These are phyloP conservation scores for Chamaetylas fuelleborni DNA, from an alignment of 2,113 vertebrate genomes.

Conservation along the genomic window DNA sequence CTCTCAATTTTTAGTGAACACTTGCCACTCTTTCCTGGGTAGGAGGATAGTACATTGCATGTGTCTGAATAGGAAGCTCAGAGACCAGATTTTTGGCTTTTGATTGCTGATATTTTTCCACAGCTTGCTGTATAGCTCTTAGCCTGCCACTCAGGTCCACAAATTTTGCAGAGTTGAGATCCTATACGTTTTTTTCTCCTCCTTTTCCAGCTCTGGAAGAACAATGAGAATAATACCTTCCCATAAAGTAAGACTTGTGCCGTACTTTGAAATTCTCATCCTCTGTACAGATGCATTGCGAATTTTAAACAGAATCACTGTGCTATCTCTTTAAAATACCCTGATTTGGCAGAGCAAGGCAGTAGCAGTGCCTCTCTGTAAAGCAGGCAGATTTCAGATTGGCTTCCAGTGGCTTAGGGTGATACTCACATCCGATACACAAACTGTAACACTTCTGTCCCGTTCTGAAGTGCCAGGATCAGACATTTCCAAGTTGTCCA, in stretches of 20 bases:
- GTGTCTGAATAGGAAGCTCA: background rate
- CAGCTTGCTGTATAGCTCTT: background rate
- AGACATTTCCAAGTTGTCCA: background rate
- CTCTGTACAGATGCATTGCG: background rate
- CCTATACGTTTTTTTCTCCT: background rate
- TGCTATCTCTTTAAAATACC: background rate
- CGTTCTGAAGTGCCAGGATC: background rate
- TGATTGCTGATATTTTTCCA: background rate
- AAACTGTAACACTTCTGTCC: rapidly evolving
- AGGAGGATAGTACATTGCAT: rapidly evolving
- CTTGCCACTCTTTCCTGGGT: background rate
- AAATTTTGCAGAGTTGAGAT: conserved; percentile 6
- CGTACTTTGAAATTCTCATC: background rate
- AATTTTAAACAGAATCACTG: background rate
- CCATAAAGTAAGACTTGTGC: background rate
- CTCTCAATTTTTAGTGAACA: background rate
- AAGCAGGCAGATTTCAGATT: background rate
- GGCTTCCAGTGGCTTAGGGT: background rate
- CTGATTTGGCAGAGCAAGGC: background rate
- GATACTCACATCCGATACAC: rapidly evolving
- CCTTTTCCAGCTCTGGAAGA: background rate
- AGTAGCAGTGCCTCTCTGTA: background rate
- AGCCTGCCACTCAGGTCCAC: background rate
- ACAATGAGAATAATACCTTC: background rate
- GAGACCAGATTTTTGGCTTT: conserved; percentile 3